phyloP scores from a whole-genome alignment of 2,888 invertebrate species.

The Stenichneumon culpator region DNA sequence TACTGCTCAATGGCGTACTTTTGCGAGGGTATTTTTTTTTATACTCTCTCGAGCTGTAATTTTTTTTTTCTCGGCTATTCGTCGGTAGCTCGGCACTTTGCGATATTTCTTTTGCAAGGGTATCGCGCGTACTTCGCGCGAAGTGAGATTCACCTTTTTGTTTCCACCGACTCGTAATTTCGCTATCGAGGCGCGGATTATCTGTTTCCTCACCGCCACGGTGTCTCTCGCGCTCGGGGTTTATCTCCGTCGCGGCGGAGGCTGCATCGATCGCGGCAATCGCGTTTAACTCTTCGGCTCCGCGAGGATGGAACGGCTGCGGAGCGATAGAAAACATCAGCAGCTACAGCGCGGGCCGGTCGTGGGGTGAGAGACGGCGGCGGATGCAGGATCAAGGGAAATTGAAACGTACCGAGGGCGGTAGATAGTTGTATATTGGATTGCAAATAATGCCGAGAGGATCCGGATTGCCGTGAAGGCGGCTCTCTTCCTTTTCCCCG shows the following conservation, averaged over 20 bases:
- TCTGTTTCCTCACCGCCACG: neutral
- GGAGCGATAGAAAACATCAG: constrained; percentile 52
- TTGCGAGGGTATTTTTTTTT: constrained; percentile 5
- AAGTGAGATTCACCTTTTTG: neutral
- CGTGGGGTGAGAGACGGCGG: constrained; percentile 37
- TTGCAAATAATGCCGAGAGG: constrained; percentile 66
- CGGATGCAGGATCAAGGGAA: constrained; percentile 63
- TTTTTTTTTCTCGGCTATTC: constrained; percentile 20
- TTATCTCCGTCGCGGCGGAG: constrained; percentile 31
- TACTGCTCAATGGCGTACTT: constrained; percentile 18
- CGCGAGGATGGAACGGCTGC: constrained; percentile 28
- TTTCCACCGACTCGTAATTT: constrained; percentile 28
- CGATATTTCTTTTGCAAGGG: neutral
- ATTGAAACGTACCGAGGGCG: constrained; percentile 70
- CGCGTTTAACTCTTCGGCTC: constrained; percentile 26
- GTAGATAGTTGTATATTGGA: constrained; percentile 71
- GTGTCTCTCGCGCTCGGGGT: constrained; percentile 8
- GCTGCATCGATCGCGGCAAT: constrained; percentile 43
- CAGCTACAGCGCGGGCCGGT: constrained; percentile 25
- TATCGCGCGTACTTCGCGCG: neutral
- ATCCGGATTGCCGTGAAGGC: constrained; percentile 47
- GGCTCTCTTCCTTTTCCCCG: constrained; percentile 28
- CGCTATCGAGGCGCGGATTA: neutral
- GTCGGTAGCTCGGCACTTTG: neutral
- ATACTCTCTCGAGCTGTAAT: neutral